Evolutionary conservation across 2,113 vertebrate genomes (phyloP), one percentile per base, ranked within the genome.

Genomic region (Sigmodon hispidus): DNA sequence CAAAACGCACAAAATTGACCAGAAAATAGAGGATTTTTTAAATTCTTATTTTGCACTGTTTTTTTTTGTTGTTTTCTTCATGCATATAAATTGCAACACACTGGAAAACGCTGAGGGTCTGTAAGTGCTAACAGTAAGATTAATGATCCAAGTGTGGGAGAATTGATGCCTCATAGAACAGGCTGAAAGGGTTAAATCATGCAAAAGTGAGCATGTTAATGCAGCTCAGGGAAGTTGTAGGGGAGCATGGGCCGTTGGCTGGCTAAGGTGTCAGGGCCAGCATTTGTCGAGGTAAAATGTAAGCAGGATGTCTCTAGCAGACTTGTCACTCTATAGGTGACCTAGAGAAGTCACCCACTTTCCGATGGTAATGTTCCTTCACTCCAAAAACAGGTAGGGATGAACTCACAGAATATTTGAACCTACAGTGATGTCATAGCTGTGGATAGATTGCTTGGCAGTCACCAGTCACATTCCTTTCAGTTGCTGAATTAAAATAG

Each of bases 251-350:
- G 17, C 81, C 59, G 76, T 86, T n/a, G 13, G 75, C 89, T n/a
- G 13, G 75, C 5, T 52, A 72, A 52, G 31, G 83, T 94, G 91
- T 96, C 90, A 92, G 59, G 40, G 81, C 52, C 75, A 95, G 45
- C 91, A 81, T 90, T 95, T 91, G 76, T 86, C 83, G 88, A 91
- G 86, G 94, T 97, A 93, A 93, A 65, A 96, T 63, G 76, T 94
- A 96, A 97, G 89, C 87, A 93, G 93, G 92, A 87, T 95, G 76
- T 86, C 94, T 94, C 90, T 90, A 96, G 92, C 94, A 92, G 80
- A 43, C 93, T 86, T 97, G 93, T 93, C 96, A 92, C 86, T 93
- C 85, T 69, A 69, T n/a, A 83, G 36, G 81, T 50, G 48, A 83
- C 90, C 61, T 34, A 26, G 57, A 88, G 70, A 80, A 77, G 31